Conservation (phyloP, 2,888 invertebrate genomes). For the Drosophila birchii region DNA sequence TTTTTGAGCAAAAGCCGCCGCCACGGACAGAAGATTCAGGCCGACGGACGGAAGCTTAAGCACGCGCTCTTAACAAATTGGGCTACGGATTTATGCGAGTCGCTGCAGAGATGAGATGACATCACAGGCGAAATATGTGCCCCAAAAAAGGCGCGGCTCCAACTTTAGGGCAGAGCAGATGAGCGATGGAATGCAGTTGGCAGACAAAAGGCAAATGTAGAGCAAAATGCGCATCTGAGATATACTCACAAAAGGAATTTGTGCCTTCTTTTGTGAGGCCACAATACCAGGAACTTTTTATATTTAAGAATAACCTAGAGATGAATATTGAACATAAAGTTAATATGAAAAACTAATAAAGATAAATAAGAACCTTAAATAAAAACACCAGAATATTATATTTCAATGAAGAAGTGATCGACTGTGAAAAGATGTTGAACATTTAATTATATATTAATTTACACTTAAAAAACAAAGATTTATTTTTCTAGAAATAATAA, state of each 20-base stretch:
- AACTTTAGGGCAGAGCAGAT: conserved; percentile 37
- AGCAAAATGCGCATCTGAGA: conserved; percentile 31
- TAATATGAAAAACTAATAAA: too few relatives aligned
- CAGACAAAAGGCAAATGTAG: conserved; percentile 35
- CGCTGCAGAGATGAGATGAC: conserved; percentile 63
- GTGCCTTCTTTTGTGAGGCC: conserved; percentile 29
- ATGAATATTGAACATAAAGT: too few relatives aligned
- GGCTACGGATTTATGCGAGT: conserved; percentile 74
- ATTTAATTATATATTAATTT: too few relatives aligned
- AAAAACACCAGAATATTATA: too few relatives aligned
- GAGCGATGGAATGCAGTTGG: conserved; percentile 46
- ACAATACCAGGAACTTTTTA: background rate
- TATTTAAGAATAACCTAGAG: background rate
- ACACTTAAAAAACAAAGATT: too few relatives aligned
- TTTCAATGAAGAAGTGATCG: too few relatives aligned
- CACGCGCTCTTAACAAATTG: conserved; percentile 79
- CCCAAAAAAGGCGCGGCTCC: conserved; percentile 74
- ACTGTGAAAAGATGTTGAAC: too few relatives aligned
- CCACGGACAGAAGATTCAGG: conserved; percentile 15
- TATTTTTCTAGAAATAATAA: too few relatives aligned
- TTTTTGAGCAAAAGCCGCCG: conserved; percentile 74
- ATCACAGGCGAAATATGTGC: conserved; percentile 73
- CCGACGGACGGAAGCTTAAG: conserved; percentile 62
- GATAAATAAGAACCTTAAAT: too few relatives aligned
- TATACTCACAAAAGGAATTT: conserved; percentile 1